Percentiles rank a stretch among this genome's conserved stretches.
These are phyloP conservation scores for Polydrusus cervinus DNA, from an alignment of 2,888 invertebrate genomes.

Conservation along the genomic window DNA sequence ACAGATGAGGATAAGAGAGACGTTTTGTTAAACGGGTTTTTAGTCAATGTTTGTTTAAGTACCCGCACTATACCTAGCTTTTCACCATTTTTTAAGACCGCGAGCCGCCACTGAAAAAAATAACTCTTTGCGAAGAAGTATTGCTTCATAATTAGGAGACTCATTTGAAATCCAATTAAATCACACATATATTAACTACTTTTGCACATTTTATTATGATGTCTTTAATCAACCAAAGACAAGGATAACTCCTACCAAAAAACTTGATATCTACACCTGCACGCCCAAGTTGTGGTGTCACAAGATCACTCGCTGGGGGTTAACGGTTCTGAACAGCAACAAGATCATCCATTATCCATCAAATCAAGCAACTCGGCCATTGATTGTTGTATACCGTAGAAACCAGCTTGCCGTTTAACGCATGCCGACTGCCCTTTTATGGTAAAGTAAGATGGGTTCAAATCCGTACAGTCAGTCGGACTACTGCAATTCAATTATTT, in stretches of 20 bases:
- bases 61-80: too few relatives aligned
- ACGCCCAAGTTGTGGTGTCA: not conserved
- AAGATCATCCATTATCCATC: conserved; percentile 36
- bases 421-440: conserved; percentile 48
- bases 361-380: conserved; percentile 41
- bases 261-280: not conserved
- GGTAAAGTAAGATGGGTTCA: conserved; percentile 47
- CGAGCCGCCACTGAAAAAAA: too few relatives aligned
- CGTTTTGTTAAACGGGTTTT: too few relatives aligned
- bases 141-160: too few relatives aligned
- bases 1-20: too few relatives aligned
- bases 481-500: conserved; percentile 42
- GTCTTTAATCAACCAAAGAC: too few relatives aligned
- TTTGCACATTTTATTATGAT: too few relatives aligned
- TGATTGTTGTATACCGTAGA: conserved; percentile 52
- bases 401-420: conserved; percentile 46
- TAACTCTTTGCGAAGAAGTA: too few relatives aligned
- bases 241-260: not conserved
- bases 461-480: conserved; percentile 40
- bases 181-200: too few relatives aligned
- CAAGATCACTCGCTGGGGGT: conserved; percentile 24
- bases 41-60: too few relatives aligned
- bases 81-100: too few relatives aligned
- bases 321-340: conserved; percentile 41
- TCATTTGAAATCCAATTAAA: too few relatives aligned